These are phyloP conservation scores for Bombus waltoni DNA, from an alignment of 1,140 invertebrate genomes.

Conservation along the genomic window DNA sequence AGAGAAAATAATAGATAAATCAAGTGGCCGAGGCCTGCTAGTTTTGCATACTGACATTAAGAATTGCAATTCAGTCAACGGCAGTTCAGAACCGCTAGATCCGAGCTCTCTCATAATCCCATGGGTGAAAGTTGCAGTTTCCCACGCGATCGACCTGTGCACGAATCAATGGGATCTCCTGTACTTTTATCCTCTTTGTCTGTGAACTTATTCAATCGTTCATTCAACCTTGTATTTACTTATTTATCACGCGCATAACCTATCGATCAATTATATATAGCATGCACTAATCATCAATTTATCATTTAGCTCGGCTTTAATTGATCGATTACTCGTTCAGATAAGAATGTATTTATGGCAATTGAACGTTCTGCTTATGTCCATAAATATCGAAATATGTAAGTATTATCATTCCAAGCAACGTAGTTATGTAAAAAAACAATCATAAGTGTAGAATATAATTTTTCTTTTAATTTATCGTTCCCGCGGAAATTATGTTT, in stretches of 20 bases:
- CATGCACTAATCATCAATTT: neutral
- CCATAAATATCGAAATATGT: neutral
- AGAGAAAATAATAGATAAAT: constrained; percentile 34
- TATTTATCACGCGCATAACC: neutral
- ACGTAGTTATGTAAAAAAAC: neutral
- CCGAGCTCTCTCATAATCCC: constrained; percentile 59
- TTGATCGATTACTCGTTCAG: neutral
- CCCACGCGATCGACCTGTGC: constrained; percentile 53
- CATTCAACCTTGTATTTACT: constrained; percentile 6
- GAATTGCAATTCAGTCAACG: constrained; percentile 55
- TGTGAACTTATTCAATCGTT: neutral
- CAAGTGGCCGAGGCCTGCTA: neutral
- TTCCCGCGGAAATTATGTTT: neutral
- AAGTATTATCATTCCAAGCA: neutral
- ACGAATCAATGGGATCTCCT: constrained; percentile 34
- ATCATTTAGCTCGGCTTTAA: neutral
- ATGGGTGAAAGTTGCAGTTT: constrained; percentile 67
- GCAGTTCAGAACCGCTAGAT: constrained; percentile 59
- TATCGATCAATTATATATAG: constrained; percentile 19
- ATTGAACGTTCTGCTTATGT: neutral
- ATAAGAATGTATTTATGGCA: neutral
- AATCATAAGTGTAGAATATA: neutral
- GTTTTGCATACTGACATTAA: constrained; percentile 38
- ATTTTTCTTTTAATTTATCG: neutral
- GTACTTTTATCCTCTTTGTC: neutral